Base-by-base conservation (phyloP, 1,140 invertebrate species). In the Drosophila nigromelanica region DNA sequence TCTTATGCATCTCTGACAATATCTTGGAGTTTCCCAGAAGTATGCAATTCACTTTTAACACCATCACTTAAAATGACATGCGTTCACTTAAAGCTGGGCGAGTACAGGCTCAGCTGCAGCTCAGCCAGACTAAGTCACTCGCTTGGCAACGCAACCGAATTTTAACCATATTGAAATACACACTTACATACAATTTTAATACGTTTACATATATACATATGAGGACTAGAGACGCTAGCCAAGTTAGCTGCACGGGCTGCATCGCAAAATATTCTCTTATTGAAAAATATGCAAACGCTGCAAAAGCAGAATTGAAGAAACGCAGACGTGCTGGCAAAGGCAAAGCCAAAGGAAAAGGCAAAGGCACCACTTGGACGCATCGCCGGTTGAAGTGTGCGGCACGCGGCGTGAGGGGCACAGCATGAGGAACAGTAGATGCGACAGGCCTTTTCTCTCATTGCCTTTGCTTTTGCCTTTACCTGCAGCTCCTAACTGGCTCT, bases 231-330 rank as follows among this genome's bases (percentile, higher is more conserved):
- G 8, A 15, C 39, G 21, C 21, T 40, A 48, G 58, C 61, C 35
- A 47, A 68, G 54, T 12, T n/a, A 40, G 37, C 12, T 12, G 37
- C n/a, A 40, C 39, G 39, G 5, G 67, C 50, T 81, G 68, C 68
- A 73, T 51, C 62, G 60, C 24, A 73, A 63, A 35, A 59, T 79
- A 83, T 79, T 69, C 72, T 85, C 48, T 69, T 76, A 83, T 80
- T 85, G 80, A 62, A 80, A 83, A 73, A 80, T 85, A 85, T 83
- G 80, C 80, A 82, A 70, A 78, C 80, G 61, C n/a, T 67, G 79
- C 79, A 54, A 56, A 64, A 11, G 48, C 56, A 42, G 18, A 37
- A 40, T 40, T 60, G 27, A 18, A 40, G 27, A 60, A 45, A 33
- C 10, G n/a, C 27, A 27, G 48, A 30, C 24, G 27, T n/a, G 35